Base-by-base conservation (phyloP, 2,888 invertebrate species). In the Diarsia dahlii region DNA sequence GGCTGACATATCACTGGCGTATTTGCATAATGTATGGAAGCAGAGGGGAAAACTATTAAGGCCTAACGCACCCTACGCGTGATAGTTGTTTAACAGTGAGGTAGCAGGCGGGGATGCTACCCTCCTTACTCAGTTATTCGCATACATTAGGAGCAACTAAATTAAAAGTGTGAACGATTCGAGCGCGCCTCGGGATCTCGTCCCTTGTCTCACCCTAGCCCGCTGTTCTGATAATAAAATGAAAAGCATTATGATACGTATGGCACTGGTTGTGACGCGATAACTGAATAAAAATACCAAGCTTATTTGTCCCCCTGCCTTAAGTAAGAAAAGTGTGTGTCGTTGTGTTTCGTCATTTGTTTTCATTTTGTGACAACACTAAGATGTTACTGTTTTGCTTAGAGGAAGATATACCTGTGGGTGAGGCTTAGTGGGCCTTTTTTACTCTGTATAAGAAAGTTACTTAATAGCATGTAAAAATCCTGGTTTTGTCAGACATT, bases 21-120 rank as follows among this genome's bases (percentile, higher is more conserved):
- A 96, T 96, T 96, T 96, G 96, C 96, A 96, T 96, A 96, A 96
- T 96, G 95, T 95, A 95, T 95, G 95, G 94, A 93, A 93, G 90
- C 91, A 92, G 93, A 94, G 95, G 95, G 95, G 95, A 93, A 94
- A 95, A 95, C 96, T 96, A 96, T 96, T 95, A 95, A 95, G 93
- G 94, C 91, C 90, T 91, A 86, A 88, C 88, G 93, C 95, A 94
- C 95, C 95, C 95, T 93, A 91, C 89, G 92, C 90, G 91, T 95
- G 95, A 95, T 96, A 96, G 95, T 95, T 95, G 95, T 96, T 95
- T 95, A 95, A 95, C 94, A 92, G 94, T 89, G 89, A 92, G 93
- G 91, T 90, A 93, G 92, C 91, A 92, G 87, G 85, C 89, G 85
- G 92, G 92, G 92, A 92, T 85, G 87, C 80, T 89, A 90, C 94